Conservation (phyloP, 2,888 invertebrate genomes). For the Timema podura region DNA sequence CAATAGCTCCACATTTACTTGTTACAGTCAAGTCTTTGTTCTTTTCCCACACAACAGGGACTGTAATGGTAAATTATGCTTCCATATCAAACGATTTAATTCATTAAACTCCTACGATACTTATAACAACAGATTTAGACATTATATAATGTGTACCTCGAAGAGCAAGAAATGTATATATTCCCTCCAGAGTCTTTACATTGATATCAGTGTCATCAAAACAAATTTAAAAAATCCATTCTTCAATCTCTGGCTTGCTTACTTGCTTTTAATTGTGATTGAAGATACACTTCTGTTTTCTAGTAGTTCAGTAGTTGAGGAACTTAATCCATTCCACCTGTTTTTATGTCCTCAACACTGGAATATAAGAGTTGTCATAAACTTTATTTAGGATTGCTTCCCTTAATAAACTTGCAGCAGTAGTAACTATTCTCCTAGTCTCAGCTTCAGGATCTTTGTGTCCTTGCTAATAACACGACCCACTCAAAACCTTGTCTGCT, state of each 20-base stretch:
- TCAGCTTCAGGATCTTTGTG: neutral
- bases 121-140: neutral
- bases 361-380: slow-evolving; percentile 4
- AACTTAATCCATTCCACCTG: neutral
- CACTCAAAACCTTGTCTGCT: neutral
- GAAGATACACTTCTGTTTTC: neutral
- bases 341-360: neutral
- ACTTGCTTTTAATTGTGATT: neutral
- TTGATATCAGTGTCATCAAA: neutral
- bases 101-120: neutral
- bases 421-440: neutral
- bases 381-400: neutral
- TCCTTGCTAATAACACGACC: neutral
- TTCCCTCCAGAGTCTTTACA: neutral
- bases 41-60: neutral
- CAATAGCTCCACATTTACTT: neutral
- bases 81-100: neutral
- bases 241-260: neutral
- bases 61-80: neutral
- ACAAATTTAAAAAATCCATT: neutral
- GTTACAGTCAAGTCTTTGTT: neutral
- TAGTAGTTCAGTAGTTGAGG: slow-evolving; percentile 7
- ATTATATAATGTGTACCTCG: neutral
- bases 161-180: neutral
- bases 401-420: neutral